Evolutionary conservation across 2,888 invertebrate genomes (phyloP).

Genomic region (Andrena camellia): DNA sequence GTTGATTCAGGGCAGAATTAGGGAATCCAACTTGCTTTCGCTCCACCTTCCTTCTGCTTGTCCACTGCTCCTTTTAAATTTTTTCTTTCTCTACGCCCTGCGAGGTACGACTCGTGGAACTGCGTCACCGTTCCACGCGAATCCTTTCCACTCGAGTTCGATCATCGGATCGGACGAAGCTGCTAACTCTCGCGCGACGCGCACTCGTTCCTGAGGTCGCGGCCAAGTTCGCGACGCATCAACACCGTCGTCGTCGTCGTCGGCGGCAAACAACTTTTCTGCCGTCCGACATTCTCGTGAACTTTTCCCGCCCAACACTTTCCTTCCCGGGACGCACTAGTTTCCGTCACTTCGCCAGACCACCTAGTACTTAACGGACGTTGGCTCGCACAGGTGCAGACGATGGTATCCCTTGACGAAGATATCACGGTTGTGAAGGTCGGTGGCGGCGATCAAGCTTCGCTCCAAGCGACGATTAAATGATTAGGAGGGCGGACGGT

Average conservation of each 20-base stretch:
- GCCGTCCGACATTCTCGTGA: neutral
- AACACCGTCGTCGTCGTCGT: constrained; percentile 5
- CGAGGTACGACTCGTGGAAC: neutral
- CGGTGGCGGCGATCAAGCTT: too few relatives aligned
- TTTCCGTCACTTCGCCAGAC: constrained; percentile 7
- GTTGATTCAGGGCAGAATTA: too few relatives aligned
- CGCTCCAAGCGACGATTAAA: too few relatives aligned
- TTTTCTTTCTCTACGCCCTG: neutral
- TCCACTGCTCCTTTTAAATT: too few relatives aligned
- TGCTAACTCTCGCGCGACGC: neutral
- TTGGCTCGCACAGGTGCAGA: neutral
- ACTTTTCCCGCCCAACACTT: neutral
- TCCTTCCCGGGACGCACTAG: neutral
- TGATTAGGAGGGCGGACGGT: too few relatives aligned
- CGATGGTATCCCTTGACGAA: neutral
- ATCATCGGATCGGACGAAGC: constrained; percentile 7
- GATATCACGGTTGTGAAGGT: too few relatives aligned
- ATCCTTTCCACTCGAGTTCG: neutral
- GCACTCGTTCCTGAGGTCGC: neutral
- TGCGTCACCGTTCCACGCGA: neutral
- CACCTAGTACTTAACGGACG: neutral
- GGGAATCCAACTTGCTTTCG: too few relatives aligned
- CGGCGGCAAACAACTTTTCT: neutral
- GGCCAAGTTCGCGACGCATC: neutral
- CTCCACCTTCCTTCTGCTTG: too few relatives aligned